These are phyloP conservation scores for Notospermus geniculatus DNA, from an alignment of 1,140 invertebrate genomes.

Conservation along the genomic window DNA sequence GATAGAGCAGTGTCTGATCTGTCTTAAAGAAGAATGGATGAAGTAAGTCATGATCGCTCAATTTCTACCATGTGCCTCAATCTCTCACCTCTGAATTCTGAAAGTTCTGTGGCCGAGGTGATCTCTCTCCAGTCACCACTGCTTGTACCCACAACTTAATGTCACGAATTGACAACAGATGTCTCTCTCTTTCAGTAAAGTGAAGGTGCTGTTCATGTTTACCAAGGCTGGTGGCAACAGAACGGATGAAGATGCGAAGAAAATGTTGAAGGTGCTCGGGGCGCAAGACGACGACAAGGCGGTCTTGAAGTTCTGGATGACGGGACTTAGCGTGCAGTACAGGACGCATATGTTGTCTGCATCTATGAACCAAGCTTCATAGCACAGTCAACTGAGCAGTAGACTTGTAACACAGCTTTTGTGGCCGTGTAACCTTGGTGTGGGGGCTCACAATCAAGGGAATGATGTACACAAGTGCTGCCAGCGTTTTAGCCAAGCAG, in stretches of 20 bases:
- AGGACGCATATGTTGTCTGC: conserved; percentile 47
- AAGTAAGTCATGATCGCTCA: conserved; percentile 57
- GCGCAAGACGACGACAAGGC: conserved; percentile 52
- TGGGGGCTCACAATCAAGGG: no score
- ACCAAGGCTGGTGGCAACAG: conserved; percentile 52
- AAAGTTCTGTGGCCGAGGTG: neutral
- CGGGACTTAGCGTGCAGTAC: conserved; percentile 55
- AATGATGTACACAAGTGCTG: no score
- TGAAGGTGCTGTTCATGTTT: conserved; percentile 57
- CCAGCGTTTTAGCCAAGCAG: no score
- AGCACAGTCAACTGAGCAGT: no score
- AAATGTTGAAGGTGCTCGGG: conserved; percentile 53
- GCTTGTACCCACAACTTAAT: no score
- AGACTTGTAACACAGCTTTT: no score
- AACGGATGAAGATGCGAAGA: conserved; percentile 51
- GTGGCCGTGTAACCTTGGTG: no score
- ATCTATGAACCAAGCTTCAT: conserved; percentile 28
- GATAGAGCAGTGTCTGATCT: conserved; percentile 50
- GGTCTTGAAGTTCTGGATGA: conserved; percentile 57
- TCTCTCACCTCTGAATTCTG: no score
- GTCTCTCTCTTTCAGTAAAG: conserved; percentile 50
- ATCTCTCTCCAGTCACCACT: no score
- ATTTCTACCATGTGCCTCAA: no score
- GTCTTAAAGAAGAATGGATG: conserved; percentile 59
- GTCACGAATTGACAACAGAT: neutral